phyloP scores from a whole-genome alignment of 92 coral and sea anemone species.

The Parazoanthus swiftii region DNA sequence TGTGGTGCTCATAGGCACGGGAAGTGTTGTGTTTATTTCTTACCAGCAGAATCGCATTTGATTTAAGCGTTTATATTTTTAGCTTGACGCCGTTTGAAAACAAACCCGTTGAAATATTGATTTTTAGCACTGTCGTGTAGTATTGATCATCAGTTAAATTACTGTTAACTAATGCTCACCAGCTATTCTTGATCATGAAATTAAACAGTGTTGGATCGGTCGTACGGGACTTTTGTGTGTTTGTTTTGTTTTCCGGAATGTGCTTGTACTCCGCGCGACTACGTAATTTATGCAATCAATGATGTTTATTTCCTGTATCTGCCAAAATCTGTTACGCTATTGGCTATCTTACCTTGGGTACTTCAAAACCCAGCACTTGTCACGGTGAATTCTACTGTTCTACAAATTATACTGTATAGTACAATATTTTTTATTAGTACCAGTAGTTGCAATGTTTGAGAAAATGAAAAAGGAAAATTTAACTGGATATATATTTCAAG shows the following conservation, averaged over 20 bases:
- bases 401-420: too few species aligned
- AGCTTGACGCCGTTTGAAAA: background rate
- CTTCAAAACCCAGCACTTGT: background rate
- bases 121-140: background rate
- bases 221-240: constrained; percentile 24
- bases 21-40: too few species aligned
- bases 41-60: too few species aligned
- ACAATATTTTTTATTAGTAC: too few species aligned
- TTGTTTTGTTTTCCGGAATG: constrained; percentile 20
- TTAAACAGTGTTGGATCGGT: constrained; percentile 19
- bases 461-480: too few species aligned
- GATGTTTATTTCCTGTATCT: background rate
- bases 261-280: constrained; percentile 20
- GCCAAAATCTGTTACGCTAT: constrained; percentile 2
- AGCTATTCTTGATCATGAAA: constrained; percentile 6
- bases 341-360: constrained; percentile 7
- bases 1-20: too few species aligned
- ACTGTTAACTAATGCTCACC: constrained; percentile 16
- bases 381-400: background rate
- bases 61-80: too few species aligned
- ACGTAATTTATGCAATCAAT: constrained; percentile 20
- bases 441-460: too few species aligned
- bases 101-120: constrained; percentile 10
- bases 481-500: too few species aligned
- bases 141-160: constrained; percentile 3